Evolutionary conservation across 2,113 vertebrate species (phyloP).

Genomic region (Progne subis): DNA sequence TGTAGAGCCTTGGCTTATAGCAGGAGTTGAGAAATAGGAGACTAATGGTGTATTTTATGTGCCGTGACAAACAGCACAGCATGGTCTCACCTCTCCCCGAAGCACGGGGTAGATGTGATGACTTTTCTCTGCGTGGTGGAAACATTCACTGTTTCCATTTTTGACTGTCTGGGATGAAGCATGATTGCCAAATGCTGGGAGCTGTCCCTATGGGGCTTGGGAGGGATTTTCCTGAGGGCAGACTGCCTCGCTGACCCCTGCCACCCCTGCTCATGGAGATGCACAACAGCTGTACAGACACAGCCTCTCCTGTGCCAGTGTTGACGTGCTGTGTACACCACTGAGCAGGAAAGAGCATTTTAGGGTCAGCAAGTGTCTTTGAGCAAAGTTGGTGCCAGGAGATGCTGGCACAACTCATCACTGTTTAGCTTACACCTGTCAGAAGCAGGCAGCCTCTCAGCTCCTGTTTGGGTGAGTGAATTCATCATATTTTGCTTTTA

Average conservation of each 20-base stretch:
- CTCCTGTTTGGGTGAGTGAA: not conserved
- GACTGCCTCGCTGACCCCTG: not conserved
- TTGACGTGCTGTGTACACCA: accelerated
- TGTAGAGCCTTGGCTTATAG: not conserved
- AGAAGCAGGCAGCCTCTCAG: not conserved
- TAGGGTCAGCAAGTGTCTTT: not conserved
- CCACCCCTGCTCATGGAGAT: not conserved
- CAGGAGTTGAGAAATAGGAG: not conserved
- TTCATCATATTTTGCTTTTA: not conserved
- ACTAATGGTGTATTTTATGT: not conserved
- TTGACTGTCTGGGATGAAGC: not conserved
- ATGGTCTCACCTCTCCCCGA: not conserved
- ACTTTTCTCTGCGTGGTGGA: not conserved
- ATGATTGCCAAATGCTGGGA: not conserved
- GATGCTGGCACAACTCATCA: not conserved
- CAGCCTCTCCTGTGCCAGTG: not conserved
- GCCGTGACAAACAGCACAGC: not conserved
- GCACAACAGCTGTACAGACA: not conserved
- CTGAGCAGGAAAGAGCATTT: not conserved
- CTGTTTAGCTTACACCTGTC: conserved; percentile 24
- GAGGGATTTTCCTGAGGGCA: not conserved
- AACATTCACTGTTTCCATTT: not conserved
- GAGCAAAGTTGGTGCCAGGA: not conserved
- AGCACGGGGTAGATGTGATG: not conserved
- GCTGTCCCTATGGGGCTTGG: not conserved